Percentiles rank a stretch among this genome's conserved stretches.
Conservation (phyloP, 2,888 invertebrate genomes). For the Rhaphigaster nebulosa region DNA sequence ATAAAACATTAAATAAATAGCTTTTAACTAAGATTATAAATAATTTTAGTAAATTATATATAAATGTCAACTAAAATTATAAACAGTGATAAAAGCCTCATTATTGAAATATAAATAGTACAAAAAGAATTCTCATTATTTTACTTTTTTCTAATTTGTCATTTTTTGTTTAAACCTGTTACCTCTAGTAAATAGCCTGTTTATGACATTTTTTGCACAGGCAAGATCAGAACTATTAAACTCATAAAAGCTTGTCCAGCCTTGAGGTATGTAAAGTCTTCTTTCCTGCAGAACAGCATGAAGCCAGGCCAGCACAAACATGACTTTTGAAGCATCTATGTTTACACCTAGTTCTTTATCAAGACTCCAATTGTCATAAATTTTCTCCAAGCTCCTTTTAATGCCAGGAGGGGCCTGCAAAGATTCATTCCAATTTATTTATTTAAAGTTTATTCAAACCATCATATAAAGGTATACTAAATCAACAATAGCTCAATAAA, state of each 20-base stretch:
- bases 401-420: constrained; percentile 85
- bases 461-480: too few species aligned
- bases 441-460: neutral
- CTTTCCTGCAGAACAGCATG: constrained; percentile 94
- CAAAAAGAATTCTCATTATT: neutral
- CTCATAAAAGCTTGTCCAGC: constrained; percentile 92
- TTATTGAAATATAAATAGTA: neutral
- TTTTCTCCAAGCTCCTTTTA: constrained; percentile 83
- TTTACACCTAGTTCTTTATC: constrained; percentile 67
- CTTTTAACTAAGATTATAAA: too few species aligned
- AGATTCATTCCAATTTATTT: neutral
- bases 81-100: too few species aligned
- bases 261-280: constrained; percentile 91
- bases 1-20: too few species aligned
- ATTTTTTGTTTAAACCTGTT: neutral
- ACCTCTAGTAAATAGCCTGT: constrained; percentile 68
- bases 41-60: too few species aligned
- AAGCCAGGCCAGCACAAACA: constrained; percentile 86
- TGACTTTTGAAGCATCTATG: constrained; percentile 69
- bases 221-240: constrained; percentile 86
- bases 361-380: constrained; percentile 79
- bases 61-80: too few species aligned
- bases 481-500: too few species aligned
- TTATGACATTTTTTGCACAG: constrained; percentile 72
- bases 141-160: too few species aligned